Base-by-base conservation (phyloP, 1,140 invertebrate species). In the Drosophila paulistorum region DNA sequence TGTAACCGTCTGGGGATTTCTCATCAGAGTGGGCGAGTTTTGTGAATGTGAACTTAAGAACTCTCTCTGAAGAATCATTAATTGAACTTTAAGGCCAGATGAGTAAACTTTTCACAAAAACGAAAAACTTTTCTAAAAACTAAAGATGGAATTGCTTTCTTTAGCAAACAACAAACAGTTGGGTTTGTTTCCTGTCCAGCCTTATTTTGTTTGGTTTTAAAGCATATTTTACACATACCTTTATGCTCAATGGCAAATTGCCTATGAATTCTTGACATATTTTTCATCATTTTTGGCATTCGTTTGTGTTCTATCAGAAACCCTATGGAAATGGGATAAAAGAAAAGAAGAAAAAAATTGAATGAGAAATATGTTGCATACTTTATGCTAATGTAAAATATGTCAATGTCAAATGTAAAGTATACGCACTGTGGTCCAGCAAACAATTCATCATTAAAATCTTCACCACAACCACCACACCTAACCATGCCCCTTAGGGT, bases 371-470 rank as follows among this genome's bases (percentile, higher is more conserved):
- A 79, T 83, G 76, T 83, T 71, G 83, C 83, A 82, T 77, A 86
- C 76, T 79, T 83, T 86, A 87, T 87, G 83, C 79, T 75, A 71
- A 73, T 71, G 68, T 69, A 87, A 86, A 86, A 86, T 86, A 86
- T 86, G 83, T 86, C 82, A 86, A 83, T 83, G 82, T 86, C 82
- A 86, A 87, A 79, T 73, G 66, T 77, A 79, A 82, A 70, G 67
- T 77, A 73, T 77, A 77, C 75, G 71, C 63, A 69, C 68, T 65
- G 63, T 69, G 76, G 62, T 69, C 82, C 45, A 51, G 65, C 37
- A 45, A 71, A 74, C 82, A 87, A 86, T 86, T 86, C 82, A 86
- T 86, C 82, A 86, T 86, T 87, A 79, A 74, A 87, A 74, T 62
- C 60, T 76, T 64, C 51, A 68, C 54, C 67, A 76, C 62, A 64